Percentiles rank a stretch among this genome's conserved stretches.
These are phyloP conservation scores for Chionoecetes opilio DNA, from an alignment of 1,140 invertebrate genomes.

Conservation along the genomic window DNA sequence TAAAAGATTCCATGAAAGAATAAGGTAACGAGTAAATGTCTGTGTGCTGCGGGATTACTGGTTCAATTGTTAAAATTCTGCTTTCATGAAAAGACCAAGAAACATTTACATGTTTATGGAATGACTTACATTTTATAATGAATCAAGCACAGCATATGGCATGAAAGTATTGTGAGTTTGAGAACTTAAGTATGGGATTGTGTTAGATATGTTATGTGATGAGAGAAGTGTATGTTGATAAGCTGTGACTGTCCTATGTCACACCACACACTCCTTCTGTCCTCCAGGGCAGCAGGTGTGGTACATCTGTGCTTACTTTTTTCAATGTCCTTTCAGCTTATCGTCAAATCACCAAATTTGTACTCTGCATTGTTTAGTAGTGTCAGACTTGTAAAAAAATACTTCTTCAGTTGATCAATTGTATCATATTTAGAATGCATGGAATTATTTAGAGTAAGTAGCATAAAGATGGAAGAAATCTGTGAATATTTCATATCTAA, in stretches of 20 bases:
- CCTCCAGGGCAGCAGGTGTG: not conserved
- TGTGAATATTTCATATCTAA: not conserved
- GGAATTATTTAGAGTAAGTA: not conserved
- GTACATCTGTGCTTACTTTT: not conserved
- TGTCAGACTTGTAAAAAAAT: not conserved
- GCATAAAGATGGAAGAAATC: not conserved
- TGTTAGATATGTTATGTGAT: not conserved
- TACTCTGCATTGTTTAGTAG: not conserved
- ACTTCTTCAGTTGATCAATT: not conserved
- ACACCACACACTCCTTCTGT: not conserved
- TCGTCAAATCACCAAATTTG: not conserved
- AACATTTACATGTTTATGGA: no score
- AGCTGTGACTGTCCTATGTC: not conserved
- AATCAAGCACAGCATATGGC: no score
- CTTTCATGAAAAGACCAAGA: no score
- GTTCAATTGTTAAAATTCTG: no score
- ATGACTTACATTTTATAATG: no score
- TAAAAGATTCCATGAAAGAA: no score
- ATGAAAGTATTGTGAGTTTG: not conserved
- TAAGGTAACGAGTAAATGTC: no score
- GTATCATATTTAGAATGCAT: slow-evolving; percentile 11
- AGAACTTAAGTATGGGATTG: not conserved
- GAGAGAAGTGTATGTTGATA: not conserved
- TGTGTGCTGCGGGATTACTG: no score
- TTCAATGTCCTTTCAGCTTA: not conserved